phyloP scores from a whole-genome alignment of 2,113 vertebrate genomes.

The Columba livia region DNA sequence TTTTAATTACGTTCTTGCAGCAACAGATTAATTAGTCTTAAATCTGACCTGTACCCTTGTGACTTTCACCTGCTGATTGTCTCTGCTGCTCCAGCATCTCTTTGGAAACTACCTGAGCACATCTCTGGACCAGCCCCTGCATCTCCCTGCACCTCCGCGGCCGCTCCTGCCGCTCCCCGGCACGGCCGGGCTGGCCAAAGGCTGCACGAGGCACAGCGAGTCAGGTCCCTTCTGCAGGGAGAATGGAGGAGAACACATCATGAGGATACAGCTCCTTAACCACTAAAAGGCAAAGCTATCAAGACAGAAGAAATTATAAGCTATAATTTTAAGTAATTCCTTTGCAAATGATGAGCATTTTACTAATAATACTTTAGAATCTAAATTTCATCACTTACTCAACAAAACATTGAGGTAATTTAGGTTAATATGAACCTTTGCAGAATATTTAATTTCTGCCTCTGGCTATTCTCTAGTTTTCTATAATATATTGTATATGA shows the following conservation, averaged over 20 bases:
- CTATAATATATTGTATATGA: neutral
- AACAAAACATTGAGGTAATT: neutral
- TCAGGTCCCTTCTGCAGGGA: neutral
- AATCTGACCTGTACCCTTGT: neutral
- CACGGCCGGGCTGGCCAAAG: too few relatives aligned
- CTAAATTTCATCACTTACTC: neutral
- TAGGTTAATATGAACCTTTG: neutral
- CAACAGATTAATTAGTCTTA: neutral
- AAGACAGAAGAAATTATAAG: neutral
- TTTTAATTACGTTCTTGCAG: neutral
- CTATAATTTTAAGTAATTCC: neutral
- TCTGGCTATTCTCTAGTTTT: neutral
- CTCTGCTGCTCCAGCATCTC: neutral
- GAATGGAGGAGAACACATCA: neutral
- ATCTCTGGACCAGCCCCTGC: neutral
- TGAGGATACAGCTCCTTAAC: neutral
- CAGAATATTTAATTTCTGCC: slow-evolving; percentile 10
- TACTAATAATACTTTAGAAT: neutral
- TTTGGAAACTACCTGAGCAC: accelerated
- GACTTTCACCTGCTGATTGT: neutral
- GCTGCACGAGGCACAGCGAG: neutral
- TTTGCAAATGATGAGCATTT: neutral
- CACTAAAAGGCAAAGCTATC: neutral
- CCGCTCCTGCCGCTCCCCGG: neutral
- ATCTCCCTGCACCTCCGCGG: too few relatives aligned